Evolutionary conservation across 2,113 vertebrate species (phyloP).

Genomic region (Sander vitreus): DNA sequence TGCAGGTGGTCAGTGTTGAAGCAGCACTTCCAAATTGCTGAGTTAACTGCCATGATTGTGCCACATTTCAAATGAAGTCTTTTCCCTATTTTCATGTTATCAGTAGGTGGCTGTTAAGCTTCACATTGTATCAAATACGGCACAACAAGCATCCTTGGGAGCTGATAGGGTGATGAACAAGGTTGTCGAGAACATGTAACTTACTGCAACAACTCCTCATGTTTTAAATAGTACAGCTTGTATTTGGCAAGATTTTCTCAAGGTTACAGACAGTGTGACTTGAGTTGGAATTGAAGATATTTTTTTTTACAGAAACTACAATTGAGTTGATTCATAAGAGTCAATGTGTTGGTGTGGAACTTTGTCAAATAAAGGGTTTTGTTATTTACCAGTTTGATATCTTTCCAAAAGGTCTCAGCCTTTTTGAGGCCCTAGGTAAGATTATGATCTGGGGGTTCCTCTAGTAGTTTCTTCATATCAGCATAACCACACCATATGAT

Average conservation of each 20-base stretch:
- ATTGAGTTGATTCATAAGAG: not conserved
- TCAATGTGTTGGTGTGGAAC: not conserved
- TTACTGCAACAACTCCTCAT: not conserved
- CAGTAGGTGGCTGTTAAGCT: not conserved
- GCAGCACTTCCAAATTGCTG: constrained; percentile 12
- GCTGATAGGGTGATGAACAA: constrained; percentile 2
- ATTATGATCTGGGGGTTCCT: not conserved
- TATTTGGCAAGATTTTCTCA: not conserved
- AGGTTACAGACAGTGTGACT: not conserved
- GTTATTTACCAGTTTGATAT: not conserved
- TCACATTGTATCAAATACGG: constrained; percentile 1
- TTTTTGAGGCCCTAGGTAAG: not conserved
- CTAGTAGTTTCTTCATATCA: not conserved
- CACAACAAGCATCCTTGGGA: not conserved
- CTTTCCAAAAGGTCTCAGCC: not conserved
- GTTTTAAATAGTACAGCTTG: not conserved
- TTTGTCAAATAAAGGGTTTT: not conserved
- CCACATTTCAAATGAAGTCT: constrained; percentile 30
- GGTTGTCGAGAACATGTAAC: not conserved
- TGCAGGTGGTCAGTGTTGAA: constrained; percentile 10
- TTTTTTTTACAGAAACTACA: not conserved
- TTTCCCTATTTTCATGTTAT: constrained; percentile 5
- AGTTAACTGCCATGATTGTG: constrained; percentile 1
- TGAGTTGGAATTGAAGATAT: not conserved
- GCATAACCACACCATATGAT: not conserved